Base-by-base conservation (phyloP, 2,797 vertebrate species). In the Petrocephalus sullivani region DNA sequence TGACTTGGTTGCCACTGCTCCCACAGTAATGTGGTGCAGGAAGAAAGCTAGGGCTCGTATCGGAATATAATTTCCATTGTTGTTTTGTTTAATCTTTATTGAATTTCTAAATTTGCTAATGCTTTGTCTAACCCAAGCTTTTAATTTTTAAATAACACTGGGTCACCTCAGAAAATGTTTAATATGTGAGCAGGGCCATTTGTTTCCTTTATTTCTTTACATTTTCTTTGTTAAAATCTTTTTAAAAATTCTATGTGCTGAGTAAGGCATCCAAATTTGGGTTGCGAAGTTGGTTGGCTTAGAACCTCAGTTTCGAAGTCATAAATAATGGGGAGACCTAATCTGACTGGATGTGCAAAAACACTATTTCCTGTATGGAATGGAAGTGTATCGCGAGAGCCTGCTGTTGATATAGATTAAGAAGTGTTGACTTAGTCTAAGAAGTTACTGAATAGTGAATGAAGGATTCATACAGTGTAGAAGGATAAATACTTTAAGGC, bases 361-460 rank as follows among this genome's bases (percentile, higher is more conserved):
- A 81, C 75, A 81, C 75, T 3, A 49, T 81, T 49, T 46, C 75
- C 75, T 81, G 75, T 81, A 81, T 49, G 41, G 75, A 81, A 81
- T 49, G 16, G 75, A 81, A 81, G 41, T n/a, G n/a, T 81, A 81
- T 49, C 14, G 75, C 41, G 41, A 78, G 37, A 81, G 19, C 37
- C 41, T 81, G 41, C 19, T 81, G 75, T 81, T 81, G 16, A 81
- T 81, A 81, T 49, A 81, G 75, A 49, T 49, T 81, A 49, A n/a
- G 41, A n/a, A n/a, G 37, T 81, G 75, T 81, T 81, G 75, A 81
- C 14, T 81, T 81, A 81, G 75, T 49, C 41, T 81, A 81, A 49
- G 16, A 81, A 81, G 75, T 49, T 81, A 75, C 14, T 46, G 41
- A 19, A 49, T 81, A 49, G 75, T 78, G 75, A 49, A 41, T 49